These are phyloP conservation scores for Anguilla megastoma DNA, from an alignment of 2,797 vertebrate genomes.

Conservation along the genomic window DNA sequence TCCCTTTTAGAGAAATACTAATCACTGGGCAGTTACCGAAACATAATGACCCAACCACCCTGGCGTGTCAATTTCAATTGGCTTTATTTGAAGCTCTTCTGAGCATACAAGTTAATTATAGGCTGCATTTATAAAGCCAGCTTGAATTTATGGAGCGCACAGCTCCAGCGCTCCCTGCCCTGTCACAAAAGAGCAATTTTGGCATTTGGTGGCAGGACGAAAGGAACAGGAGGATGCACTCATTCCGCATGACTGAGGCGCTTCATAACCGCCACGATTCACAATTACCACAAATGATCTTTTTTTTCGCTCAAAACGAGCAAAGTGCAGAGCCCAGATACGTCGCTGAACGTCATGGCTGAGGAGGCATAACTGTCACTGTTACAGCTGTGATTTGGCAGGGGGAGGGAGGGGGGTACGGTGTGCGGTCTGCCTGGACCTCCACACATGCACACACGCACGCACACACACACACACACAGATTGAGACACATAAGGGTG, in stretches of 20 bases:
- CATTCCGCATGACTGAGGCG: constrained; percentile 35
- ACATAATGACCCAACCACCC: constrained; percentile 27
- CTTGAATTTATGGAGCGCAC: constrained; percentile 36
- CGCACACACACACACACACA: not conserved
- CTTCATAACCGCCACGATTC: constrained; percentile 34
- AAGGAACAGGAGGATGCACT: constrained; percentile 33
- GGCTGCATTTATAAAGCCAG: constrained; percentile 17
- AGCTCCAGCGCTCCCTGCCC: not conserved
- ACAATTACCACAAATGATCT: not conserved
- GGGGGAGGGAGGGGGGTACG: not conserved
- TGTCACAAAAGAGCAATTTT: constrained; percentile 31
- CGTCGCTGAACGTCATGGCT: not conserved
- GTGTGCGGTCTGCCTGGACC: not conserved
- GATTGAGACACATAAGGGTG: not conserved
- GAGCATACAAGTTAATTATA: constrained; percentile 39
- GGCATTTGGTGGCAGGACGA: constrained; percentile 28
- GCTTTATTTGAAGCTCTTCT: constrained; percentile 22
- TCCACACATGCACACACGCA: not conserved
- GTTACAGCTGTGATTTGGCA: constrained; percentile 21
- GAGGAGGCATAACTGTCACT: constrained; percentile 25
- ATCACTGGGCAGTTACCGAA: constrained; percentile 29
- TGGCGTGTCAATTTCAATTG: constrained; percentile 34
- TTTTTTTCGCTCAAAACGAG: not conserved
- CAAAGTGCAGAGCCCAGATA: not conserved
- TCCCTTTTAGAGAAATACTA: constrained; percentile 34